Conservation (phyloP, 2,113 vertebrate genomes). For the Promerops cafer region DNA sequence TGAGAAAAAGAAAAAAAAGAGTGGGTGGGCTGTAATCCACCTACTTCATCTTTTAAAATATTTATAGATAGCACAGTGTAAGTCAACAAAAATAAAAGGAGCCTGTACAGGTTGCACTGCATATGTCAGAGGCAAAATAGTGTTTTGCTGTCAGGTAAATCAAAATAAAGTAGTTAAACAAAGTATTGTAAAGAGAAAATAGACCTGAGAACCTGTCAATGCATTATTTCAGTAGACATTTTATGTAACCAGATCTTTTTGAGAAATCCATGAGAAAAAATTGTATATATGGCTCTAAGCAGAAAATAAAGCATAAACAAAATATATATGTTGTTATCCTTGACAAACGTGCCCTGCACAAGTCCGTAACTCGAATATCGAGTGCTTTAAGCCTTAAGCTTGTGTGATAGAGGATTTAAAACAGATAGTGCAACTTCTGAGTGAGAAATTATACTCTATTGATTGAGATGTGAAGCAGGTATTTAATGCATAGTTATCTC, state of each 20-base stretch:
- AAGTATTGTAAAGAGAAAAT: background rate
- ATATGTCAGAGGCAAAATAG: conserved; percentile 5
- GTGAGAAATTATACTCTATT: background rate
- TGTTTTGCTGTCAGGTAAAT: conserved; percentile 2
- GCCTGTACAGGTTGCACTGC: background rate
- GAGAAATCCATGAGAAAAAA: background rate
- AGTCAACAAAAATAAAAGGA: conserved; percentile 25
- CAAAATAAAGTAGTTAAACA: conserved; percentile 18
- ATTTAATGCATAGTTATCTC: background rate
- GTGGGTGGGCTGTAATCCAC: background rate
- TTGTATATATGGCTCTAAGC: background rate
- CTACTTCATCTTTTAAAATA: conserved; percentile 36
- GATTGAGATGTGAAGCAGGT: background rate
- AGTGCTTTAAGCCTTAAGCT: background rate
- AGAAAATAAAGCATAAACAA: background rate
- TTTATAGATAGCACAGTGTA: conserved; percentile 1
- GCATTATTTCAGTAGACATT: background rate
- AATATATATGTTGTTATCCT: background rate
- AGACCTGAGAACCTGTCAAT: background rate
- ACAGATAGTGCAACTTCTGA: background rate
- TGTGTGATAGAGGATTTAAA: background rate
- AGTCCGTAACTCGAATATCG: background rate
- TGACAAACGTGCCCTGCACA: background rate
- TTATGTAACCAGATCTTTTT: background rate
- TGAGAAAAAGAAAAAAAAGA: background rate